These are phyloP conservation scores for Cichladusa arquata DNA, from an alignment of 2,113 vertebrate species.

Conservation along the genomic window DNA sequence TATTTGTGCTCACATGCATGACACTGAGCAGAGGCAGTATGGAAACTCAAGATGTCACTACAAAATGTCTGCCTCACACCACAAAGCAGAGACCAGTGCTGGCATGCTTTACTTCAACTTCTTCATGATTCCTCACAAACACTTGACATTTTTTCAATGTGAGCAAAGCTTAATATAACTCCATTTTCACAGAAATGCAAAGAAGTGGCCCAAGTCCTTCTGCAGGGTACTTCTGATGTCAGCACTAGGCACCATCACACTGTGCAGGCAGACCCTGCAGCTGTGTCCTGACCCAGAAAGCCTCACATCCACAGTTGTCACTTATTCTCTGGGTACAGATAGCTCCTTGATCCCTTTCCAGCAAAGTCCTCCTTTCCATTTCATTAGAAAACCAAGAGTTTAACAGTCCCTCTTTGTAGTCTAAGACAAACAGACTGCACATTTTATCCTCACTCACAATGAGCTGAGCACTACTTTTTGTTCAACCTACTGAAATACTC, in stretches of 20 bases:
- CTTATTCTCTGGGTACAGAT: not conserved
- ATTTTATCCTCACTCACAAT: not conserved
- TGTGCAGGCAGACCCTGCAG: not conserved
- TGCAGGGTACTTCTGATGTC: not conserved
- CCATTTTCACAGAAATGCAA: not conserved
- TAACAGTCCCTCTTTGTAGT: not conserved
- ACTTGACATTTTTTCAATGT: not conserved
- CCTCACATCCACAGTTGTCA: not conserved
- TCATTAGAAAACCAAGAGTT: not conserved
- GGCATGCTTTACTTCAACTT: not conserved
- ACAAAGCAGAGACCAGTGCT: not conserved
- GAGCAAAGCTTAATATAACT: not conserved
- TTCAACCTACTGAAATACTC: not conserved
- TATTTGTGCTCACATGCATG: not conserved
- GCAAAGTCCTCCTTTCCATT: not conserved
- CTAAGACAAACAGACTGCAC: not conserved
- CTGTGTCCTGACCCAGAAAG: not conserved
- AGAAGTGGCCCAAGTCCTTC: not conserved
- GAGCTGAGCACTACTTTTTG: not conserved
- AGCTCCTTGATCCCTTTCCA: not conserved
- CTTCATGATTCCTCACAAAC: not conserved
- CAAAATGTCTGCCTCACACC: accelerated
- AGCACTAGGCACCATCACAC: not conserved
- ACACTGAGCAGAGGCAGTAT: not conserved
- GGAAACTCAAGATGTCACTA: not conserved